These are phyloP conservation scores for Seira ritae DNA, from an alignment of 2,888 invertebrate species.

Conservation along the genomic window DNA sequence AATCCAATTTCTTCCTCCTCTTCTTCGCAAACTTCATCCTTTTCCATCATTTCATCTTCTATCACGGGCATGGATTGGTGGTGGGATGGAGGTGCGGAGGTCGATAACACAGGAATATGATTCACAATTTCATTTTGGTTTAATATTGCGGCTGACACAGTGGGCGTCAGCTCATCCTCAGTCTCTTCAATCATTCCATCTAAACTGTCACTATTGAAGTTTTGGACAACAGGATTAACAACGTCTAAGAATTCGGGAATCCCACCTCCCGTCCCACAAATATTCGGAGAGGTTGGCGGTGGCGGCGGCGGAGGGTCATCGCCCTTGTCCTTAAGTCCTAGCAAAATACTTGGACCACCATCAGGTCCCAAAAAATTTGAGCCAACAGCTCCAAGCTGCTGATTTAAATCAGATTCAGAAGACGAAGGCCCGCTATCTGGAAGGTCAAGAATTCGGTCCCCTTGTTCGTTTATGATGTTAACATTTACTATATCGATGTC, in stretches of 20 bases:
- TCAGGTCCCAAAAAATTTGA: slow-evolving; percentile 56
- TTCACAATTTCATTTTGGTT: slow-evolving; percentile 21
- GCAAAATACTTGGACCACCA: slow-evolving; percentile 50
- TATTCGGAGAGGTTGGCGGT: slow-evolving; percentile 70
- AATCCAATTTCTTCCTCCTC: not conserved
- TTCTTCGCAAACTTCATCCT: slow-evolving; percentile 38
- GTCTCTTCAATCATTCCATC: slow-evolving; percentile 63
- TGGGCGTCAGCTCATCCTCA: slow-evolving; percentile 42
- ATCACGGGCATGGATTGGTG: slow-evolving; percentile 27
- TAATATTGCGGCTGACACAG: not conserved
- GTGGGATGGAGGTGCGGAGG: slow-evolving; percentile 9
- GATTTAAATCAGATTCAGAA: slow-evolving; percentile 59
- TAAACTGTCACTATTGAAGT: slow-evolving; percentile 60
- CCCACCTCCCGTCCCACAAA: slow-evolving; percentile 55
- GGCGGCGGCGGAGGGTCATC: slow-evolving; percentile 70
- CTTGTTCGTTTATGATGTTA: slow-evolving; percentile 59
- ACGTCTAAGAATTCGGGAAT: slow-evolving; percentile 25
- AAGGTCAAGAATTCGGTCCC: slow-evolving; percentile 57
- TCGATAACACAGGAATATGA: slow-evolving; percentile 30
- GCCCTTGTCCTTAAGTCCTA: slow-evolving; percentile 55
- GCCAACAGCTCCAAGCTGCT: slow-evolving; percentile 48
- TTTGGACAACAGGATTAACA: slow-evolving; percentile 26
- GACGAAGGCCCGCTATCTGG: slow-evolving; percentile 60
- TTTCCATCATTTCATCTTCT: slow-evolving; percentile 52
- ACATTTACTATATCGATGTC: slow-evolving; percentile 75